These are phyloP conservation scores for Cottus gobio DNA, from an alignment of 2,113 vertebrate species.

Conservation along the genomic window DNA sequence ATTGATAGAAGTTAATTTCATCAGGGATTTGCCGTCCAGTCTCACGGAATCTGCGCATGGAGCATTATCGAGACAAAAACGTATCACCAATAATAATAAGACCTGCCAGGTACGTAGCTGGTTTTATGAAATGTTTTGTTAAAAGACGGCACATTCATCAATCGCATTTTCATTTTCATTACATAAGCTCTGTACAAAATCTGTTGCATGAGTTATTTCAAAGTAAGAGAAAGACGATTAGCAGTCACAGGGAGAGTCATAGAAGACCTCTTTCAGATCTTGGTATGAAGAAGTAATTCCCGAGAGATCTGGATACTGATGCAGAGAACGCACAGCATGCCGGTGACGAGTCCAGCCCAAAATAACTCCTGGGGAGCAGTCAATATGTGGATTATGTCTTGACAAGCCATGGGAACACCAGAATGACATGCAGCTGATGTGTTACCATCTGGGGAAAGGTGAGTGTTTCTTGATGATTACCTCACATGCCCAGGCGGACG, in stretches of 20 bases:
- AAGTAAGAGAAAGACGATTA: neutral
- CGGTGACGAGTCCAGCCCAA: neutral
- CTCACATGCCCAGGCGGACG: neutral
- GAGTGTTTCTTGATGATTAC: slow-evolving; percentile 16
- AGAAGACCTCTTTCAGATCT: neutral
- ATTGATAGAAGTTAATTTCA: no score
- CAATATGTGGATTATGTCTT: slow-evolving; percentile 2
- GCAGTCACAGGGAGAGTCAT: neutral
- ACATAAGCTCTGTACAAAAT: neutral
- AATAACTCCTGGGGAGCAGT: neutral
- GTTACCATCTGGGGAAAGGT: neutral
- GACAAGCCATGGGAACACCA: neutral
- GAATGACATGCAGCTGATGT: neutral
- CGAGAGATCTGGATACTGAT: neutral
- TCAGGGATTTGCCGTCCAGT: no score
- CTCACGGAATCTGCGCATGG: neutral
- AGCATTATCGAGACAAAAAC: neutral
- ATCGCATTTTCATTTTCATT: neutral
- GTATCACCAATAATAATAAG: neutral
- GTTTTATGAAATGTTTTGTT: neutral
- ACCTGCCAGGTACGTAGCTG: no score
- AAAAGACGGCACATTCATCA: neutral
- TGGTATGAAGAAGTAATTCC: neutral
- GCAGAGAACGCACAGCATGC: neutral
- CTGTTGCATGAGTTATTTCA: no score